phyloP scores from a whole-genome alignment of 2,113 vertebrate genomes.

The Tachycineta bicolor region DNA sequence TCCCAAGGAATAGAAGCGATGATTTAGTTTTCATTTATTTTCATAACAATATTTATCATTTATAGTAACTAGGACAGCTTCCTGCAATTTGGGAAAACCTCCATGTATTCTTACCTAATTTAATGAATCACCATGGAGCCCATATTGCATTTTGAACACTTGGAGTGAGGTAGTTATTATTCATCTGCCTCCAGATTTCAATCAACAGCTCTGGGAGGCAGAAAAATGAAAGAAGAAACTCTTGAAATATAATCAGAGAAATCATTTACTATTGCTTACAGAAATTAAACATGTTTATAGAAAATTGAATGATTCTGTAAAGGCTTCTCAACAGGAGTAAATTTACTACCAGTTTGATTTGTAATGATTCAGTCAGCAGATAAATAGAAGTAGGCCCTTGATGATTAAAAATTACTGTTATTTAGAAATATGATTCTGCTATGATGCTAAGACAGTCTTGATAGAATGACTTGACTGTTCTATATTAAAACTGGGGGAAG shows the following conservation, averaged over 20 bases:
- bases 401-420: neutral
- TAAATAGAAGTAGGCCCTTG: neutral
- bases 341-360: constrained; percentile 4
- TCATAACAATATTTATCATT: constrained; percentile 25
- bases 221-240: neutral
- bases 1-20: neutral
- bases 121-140: neutral
- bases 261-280: neutral
- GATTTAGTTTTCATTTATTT: constrained; percentile 11
- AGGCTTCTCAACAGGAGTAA: neutral
- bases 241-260: neutral
- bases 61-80: neutral
- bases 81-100: neutral
- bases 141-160: neutral
- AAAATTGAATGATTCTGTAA: neutral
- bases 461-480: neutral
- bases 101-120: constrained; percentile 24
- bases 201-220: neutral
- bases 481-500: neutral
- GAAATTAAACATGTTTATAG: constrained; percentile 4
- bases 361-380: neutral
- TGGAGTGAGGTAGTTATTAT: neutral
- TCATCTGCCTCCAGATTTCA: constrained; percentile 12
- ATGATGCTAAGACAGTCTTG: neutral
- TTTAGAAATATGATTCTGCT: neutral